Percentiles rank a stretch among this genome's conserved stretches.
Conservation (phyloP, 2,888 invertebrate species). For the Temnothorax rugatulus region DNA sequence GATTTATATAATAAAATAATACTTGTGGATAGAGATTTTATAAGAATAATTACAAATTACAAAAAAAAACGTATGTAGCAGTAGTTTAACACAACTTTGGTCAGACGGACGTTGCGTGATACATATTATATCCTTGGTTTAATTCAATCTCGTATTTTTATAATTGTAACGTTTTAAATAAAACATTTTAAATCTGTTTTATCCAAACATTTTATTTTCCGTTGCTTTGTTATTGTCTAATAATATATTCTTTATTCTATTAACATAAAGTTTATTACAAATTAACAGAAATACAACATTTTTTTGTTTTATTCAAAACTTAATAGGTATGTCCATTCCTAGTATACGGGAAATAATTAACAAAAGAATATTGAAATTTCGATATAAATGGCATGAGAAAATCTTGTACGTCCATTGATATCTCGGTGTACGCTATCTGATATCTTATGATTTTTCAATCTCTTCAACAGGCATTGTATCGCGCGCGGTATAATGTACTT, state of each 20-base stretch:
- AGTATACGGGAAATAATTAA: not conserved
- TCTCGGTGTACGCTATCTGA: not conserved
- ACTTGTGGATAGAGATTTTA: not conserved
- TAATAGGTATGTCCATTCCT: not conserved
- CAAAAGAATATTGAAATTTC: not conserved
- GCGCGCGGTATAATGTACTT: not conserved
- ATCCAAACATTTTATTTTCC: not conserved
- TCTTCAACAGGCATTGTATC: not conserved
- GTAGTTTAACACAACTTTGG: not conserved
- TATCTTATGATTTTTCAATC: not conserved
- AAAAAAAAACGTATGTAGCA: not conserved
- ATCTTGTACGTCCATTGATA: not conserved
- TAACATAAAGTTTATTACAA: slow-evolving; percentile 6
- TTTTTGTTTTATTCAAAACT: not conserved
- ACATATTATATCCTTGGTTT: not conserved
- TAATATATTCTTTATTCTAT: not conserved
- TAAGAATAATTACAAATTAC: not conserved
- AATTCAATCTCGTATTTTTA: not conserved
- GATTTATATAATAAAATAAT: not conserved
- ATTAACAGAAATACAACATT: not conserved
- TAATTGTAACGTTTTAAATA: not conserved
- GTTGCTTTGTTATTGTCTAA: not conserved
- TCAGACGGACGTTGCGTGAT: not conserved
- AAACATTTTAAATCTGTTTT: not conserved
- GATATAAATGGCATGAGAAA: not conserved